These are phyloP conservation scores for Agapornis canus DNA, from an alignment of 2,797 vertebrate genomes.

Conservation along the genomic window DNA sequence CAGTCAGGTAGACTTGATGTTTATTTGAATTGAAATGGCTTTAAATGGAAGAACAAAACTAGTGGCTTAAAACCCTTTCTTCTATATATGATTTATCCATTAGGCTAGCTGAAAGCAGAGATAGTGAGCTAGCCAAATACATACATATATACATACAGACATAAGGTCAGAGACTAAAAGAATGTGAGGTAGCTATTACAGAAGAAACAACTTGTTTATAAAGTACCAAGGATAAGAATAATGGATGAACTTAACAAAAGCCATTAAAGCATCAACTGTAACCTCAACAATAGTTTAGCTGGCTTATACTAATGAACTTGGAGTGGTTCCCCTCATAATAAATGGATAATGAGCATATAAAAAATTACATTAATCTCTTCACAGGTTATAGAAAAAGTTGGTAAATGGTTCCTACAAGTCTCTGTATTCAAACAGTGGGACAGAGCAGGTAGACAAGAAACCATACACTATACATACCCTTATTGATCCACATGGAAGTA, in stretches of 20 bases:
- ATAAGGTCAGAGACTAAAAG: neutral
- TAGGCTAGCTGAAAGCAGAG: constrained; percentile 22
- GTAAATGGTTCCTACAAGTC: constrained; percentile 41
- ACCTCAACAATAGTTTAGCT: neutral
- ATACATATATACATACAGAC: neutral
- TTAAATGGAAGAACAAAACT: neutral
- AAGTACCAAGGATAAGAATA: neutral
- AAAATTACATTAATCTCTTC: constrained; percentile 30
- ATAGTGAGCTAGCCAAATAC: neutral
- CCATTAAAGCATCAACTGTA: constrained; percentile 12
- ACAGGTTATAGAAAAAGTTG: constrained; percentile 8
- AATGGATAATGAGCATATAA: constrained; percentile 34
- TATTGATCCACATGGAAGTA: neutral
- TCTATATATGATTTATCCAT: neutral
- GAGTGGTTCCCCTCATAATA: constrained; percentile 6
- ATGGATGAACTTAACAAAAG: constrained; percentile 24
- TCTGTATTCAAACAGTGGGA: neutral
- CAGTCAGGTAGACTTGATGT: constrained; percentile 22
- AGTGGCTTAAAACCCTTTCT: neutral
- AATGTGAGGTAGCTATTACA: neutral
- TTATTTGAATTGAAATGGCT: constrained; percentile 8
- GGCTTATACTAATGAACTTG: neutral
- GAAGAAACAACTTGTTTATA: neutral
- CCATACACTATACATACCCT: neutral
- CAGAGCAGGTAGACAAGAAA: neutral